phyloP scores from a whole-genome alignment of 2,888 invertebrate genomes.

The Mimumesa dahlbomi region DNA sequence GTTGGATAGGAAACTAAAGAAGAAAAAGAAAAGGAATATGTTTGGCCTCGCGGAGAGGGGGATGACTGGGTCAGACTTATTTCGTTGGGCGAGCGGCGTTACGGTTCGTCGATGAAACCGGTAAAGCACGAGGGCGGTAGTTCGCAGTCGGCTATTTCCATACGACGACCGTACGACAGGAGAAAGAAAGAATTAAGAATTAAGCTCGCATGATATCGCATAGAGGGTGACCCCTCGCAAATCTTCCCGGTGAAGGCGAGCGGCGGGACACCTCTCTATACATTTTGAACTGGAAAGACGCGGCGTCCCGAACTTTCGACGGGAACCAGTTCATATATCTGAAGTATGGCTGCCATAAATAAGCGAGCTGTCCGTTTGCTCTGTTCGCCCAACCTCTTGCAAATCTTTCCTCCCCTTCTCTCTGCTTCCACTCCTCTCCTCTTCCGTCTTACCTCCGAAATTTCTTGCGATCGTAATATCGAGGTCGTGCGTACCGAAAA shows the following conservation, averaged over 20 bases:
- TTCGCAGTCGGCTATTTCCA: neutral
- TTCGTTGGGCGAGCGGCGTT: neutral
- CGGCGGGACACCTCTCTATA: slow-evolving; percentile 73
- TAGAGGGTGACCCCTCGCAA: slow-evolving; percentile 76
- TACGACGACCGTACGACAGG: neutral
- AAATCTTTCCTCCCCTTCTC: slow-evolving; percentile 47
- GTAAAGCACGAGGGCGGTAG: slow-evolving; percentile 7
- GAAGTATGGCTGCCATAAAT: slow-evolving; percentile 80
- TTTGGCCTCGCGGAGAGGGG: too few species aligned
- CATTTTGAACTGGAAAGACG: slow-evolving; percentile 79
- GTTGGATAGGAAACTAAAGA: neutral
- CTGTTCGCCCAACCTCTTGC: slow-evolving; percentile 73
- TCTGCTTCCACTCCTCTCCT: neutral
- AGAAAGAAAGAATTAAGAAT: slow-evolving; percentile 44
- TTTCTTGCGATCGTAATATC: slow-evolving; percentile 61
- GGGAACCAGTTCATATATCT: slow-evolving; percentile 81
- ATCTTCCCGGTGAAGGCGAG: slow-evolving; percentile 73
- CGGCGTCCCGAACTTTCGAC: slow-evolving; percentile 79
- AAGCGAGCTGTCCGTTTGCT: slow-evolving; percentile 79
- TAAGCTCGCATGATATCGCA: slow-evolving; percentile 74
- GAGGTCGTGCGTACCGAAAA: slow-evolving; percentile 48
- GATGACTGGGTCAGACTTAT: too few species aligned
- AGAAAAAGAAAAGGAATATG: too few species aligned
- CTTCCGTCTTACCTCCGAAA: slow-evolving; percentile 41
- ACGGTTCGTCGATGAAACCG: slow-evolving; percentile 19